These are phyloP conservation scores for Corella eumyota DNA, from an alignment of 23 tunicate species.

Conservation along the genomic window DNA sequence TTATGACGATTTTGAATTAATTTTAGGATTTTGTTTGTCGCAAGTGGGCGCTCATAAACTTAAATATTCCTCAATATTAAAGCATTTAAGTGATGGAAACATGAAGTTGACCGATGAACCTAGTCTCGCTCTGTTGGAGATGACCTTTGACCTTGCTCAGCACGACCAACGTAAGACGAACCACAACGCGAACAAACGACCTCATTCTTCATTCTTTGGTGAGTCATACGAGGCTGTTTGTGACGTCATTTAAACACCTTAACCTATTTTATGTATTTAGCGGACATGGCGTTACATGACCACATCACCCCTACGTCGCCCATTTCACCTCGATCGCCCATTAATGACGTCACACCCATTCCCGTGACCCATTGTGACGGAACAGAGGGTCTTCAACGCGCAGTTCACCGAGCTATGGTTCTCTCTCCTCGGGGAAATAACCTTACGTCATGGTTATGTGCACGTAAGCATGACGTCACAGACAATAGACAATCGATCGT, in stretches of 20 bases:
- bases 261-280: too few species aligned
- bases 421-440: slow-evolving; percentile 69
- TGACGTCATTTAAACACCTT: too few species aligned
- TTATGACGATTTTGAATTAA: neutral
- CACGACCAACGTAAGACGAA: slow-evolving; percentile 15
- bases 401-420: slow-evolving; percentile 63
- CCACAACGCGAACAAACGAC: neutral
- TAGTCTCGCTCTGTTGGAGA: slow-evolving; percentile 63
- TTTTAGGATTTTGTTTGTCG: too few species aligned
- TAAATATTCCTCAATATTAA: neutral
- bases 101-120: slow-evolving; percentile 60
- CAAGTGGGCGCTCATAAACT: neutral
- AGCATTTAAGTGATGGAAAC: slow-evolving; percentile 18
- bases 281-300: neutral
- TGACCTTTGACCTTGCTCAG: slow-evolving; percentile 83
- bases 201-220: slow-evolving; percentile 2
- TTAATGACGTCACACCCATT: slow-evolving; percentile 8
- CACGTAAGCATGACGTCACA: slow-evolving; percentile 5
- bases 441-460: slow-evolving; percentile 57
- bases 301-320: neutral
- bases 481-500: slow-evolving; percentile 41
- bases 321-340: neutral
- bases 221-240: too few species aligned
- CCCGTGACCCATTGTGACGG: slow-evolving; percentile 18
- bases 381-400: slow-evolving; percentile 17